Evolutionary conservation across 2,113 vertebrate genomes (phyloP).

Genomic region (Trachemys scripta): DNA sequence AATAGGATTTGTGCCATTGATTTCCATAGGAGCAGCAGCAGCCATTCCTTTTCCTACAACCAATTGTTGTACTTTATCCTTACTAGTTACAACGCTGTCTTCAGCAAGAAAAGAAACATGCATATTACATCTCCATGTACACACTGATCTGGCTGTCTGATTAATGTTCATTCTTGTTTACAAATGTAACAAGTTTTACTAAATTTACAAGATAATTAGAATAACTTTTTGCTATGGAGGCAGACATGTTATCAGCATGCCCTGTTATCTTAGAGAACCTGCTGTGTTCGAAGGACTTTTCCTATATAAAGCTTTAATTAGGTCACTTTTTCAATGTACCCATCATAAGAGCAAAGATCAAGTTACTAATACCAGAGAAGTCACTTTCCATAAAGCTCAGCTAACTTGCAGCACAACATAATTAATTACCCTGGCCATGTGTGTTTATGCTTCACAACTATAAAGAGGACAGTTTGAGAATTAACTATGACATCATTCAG

Average conservation of each 20-base stretch:
- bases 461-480: background rate
- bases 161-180: background rate
- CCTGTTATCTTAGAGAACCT: background rate
- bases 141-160: background rate
- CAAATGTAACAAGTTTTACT: background rate
- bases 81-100: background rate
- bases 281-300: background rate
- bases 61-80: background rate
- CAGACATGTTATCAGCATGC: accelerated
- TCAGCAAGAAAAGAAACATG: background rate
- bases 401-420: accelerated
- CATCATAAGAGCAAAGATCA: background rate
- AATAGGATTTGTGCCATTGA: background rate
- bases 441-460: background rate
- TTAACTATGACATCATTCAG: background rate
- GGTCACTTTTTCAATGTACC: background rate
- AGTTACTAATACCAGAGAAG: accelerated
- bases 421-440: background rate
- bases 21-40: background rate
- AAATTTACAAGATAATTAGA: background rate
- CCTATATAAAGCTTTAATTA: background rate
- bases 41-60: accelerated
- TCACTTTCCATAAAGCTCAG: accelerated
- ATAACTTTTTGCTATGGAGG: background rate
- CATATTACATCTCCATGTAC: background rate